Evolutionary conservation across 2,113 vertebrate species (phyloP), one percentile per base, ranked within the genome.

Genomic region (Natator depressus): DNA sequence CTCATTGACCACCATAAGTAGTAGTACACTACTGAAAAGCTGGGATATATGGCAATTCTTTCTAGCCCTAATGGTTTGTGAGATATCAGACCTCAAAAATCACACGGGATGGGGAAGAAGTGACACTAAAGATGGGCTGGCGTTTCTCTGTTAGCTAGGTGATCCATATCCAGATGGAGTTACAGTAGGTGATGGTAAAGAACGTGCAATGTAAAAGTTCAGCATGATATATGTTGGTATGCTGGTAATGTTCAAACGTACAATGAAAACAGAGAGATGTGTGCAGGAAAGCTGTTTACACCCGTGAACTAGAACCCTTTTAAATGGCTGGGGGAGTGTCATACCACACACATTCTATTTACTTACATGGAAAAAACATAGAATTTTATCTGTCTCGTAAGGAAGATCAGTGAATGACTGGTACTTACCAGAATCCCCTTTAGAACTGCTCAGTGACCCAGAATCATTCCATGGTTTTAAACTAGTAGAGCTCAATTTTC

Each of bases 401-500:
- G 65, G 16, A 38, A 85, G 53, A 80, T 7, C 29, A 27, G 6
- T 55, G n/a, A 17, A 83, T 50, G 10, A 12, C 5, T 22, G 46
- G 27, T 82, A 7, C 16, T 17, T 76, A 4, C 62, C 42, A 49
- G 62, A 95, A 82, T 16, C 38, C 53, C 38, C 59, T 38, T 53
- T 51, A 49, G 25, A 62, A 42, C 47, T 75, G 89, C 87, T 80
- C 75, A 20, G 2, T 19, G 25, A 53, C 62, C 62, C 79, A 88
- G 10, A 46, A 47, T 2, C 38, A 95, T 84, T 88, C 90, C 90
- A 94, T 75, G 24, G 27, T 89, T 91, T 94, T 85, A 87, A 90
- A 94, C n/a, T 72, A 91, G 55, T 80, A 93, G 91, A 54, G 93
- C 72, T 59, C 51, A 27, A 1, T 94, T 88, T 89, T 90, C 90